Evolutionary conservation across 2,888 invertebrate genomes (phyloP).

Genomic region (Nowickia ferox): DNA sequence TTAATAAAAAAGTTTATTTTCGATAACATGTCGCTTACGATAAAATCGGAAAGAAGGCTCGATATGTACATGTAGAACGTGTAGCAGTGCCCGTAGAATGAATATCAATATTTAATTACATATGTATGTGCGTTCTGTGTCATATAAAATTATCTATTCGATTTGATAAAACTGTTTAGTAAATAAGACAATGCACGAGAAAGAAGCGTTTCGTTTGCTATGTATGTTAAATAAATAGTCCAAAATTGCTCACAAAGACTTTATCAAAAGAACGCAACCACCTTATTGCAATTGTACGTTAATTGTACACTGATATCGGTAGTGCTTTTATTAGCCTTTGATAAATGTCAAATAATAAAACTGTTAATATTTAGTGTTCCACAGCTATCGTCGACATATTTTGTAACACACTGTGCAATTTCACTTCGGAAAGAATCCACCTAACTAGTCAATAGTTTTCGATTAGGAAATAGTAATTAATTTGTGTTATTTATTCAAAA

Average conservation of each 20-base stretch:
- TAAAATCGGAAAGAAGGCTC: too few relatives aligned
- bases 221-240: too few relatives aligned
- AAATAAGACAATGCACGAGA: too few relatives aligned
- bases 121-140: too few relatives aligned
- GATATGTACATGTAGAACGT: too few relatives aligned
- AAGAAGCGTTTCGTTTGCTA: too few relatives aligned
- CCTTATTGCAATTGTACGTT: conserved; percentile 1
- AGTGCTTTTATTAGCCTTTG: conserved; percentile 30
- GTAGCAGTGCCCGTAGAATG: too few relatives aligned
- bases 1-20: too few relatives aligned
- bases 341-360: conserved; percentile 36
- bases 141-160: too few relatives aligned
- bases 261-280: neutral
- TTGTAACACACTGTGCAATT: neutral
- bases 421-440: neutral
- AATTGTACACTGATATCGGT: neutral
- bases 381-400: neutral
- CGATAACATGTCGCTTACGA: too few relatives aligned
- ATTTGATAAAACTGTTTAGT: too few relatives aligned
- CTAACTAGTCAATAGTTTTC: neutral
- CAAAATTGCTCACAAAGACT: neutral
- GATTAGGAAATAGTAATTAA: neutral
- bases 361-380: conserved; percentile 18
- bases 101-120: too few relatives aligned
- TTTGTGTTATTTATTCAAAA: neutral